Evolutionary conservation across 2,797 vertebrate genomes (phyloP).

Genomic region (Enteromius radiatus): DNA sequence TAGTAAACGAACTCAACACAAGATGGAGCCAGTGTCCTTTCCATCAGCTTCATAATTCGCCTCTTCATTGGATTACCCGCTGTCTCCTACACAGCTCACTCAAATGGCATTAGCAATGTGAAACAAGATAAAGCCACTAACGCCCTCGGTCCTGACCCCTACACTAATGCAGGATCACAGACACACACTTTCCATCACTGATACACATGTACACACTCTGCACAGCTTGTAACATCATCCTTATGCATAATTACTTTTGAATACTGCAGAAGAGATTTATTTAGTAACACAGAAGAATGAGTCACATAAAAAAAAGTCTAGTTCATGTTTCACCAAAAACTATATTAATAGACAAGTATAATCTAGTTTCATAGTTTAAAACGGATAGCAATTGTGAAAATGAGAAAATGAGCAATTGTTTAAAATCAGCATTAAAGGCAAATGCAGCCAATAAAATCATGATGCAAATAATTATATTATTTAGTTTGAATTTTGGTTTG

Average conservation of each 20-base stretch:
- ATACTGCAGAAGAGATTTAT: background rate
- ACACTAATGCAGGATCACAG: constrained; percentile 22
- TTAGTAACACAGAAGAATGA: background rate
- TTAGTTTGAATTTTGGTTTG: background rate
- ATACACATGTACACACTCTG: background rate
- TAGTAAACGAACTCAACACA: background rate
- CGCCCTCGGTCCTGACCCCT: background rate
- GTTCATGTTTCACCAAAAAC: background rate
- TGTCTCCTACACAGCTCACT: constrained; percentile 21
- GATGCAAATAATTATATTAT: background rate
- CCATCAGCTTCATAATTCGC: background rate
- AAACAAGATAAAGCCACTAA: constrained; percentile 34
- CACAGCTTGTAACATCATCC: constrained; percentile 22
- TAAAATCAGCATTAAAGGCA: background rate
- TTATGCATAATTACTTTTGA: background rate
- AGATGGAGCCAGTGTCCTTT: constrained; percentile 27
- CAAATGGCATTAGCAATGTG: constrained; percentile 14
- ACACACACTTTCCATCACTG: constrained; percentile 8
- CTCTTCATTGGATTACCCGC: background rate
- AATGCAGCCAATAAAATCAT: background rate
- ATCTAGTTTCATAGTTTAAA: too few species aligned
- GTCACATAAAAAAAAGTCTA: background rate
- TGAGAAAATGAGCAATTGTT: too few species aligned
- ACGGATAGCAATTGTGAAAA: background rate
- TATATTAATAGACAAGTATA: background rate